Conservation (phyloP, 1,140 invertebrate genomes). For the Octopus bimaculoides region DNA sequence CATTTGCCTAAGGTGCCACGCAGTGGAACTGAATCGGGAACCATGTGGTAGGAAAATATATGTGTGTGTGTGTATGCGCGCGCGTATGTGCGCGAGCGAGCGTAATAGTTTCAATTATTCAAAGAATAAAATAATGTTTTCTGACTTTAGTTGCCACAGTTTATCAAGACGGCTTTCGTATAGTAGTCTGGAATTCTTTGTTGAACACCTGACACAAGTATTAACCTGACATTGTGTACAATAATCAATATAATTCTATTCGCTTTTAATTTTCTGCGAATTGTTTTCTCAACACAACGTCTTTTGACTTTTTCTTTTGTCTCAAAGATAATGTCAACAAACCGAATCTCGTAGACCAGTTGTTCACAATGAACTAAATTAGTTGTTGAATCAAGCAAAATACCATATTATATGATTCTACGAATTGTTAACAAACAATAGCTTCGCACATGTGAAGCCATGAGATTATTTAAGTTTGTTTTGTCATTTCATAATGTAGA, state of each 20-base stretch:
- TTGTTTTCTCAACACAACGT: neutral
- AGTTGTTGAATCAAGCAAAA: neutral
- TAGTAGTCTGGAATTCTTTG: neutral
- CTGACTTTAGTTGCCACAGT: neutral
- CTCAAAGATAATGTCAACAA: constrained; percentile 5
- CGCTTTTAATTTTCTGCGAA: neutral
- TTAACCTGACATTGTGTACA: neutral
- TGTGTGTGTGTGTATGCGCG: no score
- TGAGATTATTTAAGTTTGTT: neutral
- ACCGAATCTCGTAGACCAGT: neutral
- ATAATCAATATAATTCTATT: neutral
- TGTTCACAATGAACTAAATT: neutral
- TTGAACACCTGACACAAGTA: neutral
- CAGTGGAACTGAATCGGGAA: no score
- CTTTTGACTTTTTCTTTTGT: neutral
- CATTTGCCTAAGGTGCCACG: no score
- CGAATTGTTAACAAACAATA: neutral
- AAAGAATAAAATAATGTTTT: neutral
- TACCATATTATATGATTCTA: neutral
- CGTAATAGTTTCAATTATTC: no score
- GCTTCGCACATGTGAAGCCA: constrained; percentile 6
- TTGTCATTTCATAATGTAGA: no score
- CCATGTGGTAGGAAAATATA: no score
- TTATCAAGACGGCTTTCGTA: neutral
- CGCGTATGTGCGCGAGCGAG: no score